Evolutionary conservation across 1,140 invertebrate species (phyloP).

Genomic region (Calycopis cecrops): DNA sequence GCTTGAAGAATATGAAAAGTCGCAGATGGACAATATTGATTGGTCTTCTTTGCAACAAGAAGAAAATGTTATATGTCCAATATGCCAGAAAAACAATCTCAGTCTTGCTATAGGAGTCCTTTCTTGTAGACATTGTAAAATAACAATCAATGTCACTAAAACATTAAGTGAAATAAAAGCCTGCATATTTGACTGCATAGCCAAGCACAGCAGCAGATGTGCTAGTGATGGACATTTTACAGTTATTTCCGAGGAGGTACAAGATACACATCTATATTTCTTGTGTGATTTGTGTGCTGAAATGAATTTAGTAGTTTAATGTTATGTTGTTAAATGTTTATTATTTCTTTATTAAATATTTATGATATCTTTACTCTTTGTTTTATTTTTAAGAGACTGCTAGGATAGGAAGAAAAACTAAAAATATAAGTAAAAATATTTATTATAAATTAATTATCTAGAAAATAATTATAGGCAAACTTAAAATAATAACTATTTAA

Average conservation of each 20-base stretch:
- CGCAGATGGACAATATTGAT: slow-evolving; percentile 42
- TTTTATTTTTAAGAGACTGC: background rate
- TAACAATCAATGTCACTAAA: slow-evolving; percentile 36
- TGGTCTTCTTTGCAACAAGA: slow-evolving; percentile 47
- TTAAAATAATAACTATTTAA: slow-evolving; percentile 15
- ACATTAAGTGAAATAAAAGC: slow-evolving; percentile 40
- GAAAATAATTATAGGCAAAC: slow-evolving; percentile 22
- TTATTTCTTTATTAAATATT: background rate
- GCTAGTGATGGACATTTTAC: slow-evolving; percentile 41
- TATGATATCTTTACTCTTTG: background rate
- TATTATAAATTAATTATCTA: slow-evolving; percentile 24
- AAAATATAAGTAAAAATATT: slow-evolving; percentile 21
- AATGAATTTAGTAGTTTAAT: slow-evolving; percentile 47
- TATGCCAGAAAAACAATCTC: slow-evolving; percentile 56
- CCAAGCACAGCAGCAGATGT: slow-evolving; percentile 43
- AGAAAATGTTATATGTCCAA: slow-evolving; percentile 53
- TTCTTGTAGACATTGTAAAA: slow-evolving; percentile 42
- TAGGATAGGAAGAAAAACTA: background rate
- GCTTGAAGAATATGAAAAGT: slow-evolving; percentile 58
- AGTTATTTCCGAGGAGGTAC: slow-evolving; percentile 36
- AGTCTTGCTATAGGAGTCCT: slow-evolving; percentile 29
- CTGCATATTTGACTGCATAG: slow-evolving; percentile 36
- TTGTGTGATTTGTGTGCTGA: slow-evolving; percentile 55
- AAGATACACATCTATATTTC: slow-evolving; percentile 49
- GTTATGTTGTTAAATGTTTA: slow-evolving; percentile 1